phyloP scores from a whole-genome alignment of 2,888 invertebrate species.

The Machimus atricapillus region DNA sequence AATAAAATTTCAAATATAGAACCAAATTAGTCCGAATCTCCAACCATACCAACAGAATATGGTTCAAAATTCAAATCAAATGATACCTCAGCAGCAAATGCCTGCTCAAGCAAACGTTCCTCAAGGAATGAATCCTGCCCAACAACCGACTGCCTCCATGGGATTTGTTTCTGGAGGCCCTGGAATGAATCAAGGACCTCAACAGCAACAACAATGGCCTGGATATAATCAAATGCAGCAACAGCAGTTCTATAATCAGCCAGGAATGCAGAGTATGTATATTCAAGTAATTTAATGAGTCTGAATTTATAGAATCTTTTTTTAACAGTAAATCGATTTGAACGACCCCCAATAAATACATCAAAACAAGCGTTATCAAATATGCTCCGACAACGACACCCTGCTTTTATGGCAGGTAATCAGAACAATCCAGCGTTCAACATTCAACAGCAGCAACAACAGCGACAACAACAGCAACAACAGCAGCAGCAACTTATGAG shows the following conservation, averaged over 20 bases:
- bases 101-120: constrained; percentile 57
- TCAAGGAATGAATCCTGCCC: constrained; percentile 54
- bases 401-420: constrained; percentile 60
- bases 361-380: constrained; percentile 87
- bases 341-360: constrained; percentile 68
- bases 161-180: constrained; percentile 59
- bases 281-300: neutral
- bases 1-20: constrained; percentile 21
- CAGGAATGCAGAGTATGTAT: constrained; percentile 57
- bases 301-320: neutral
- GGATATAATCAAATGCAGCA: constrained; percentile 58
- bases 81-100: constrained; percentile 60
- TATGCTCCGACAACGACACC: constrained; percentile 81
- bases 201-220: constrained; percentile 59
- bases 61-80: constrained; percentile 64
- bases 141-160: constrained; percentile 57
- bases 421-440: constrained; percentile 55
- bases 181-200: constrained; percentile 61
- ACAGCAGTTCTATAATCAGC: constrained; percentile 57
- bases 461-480: constrained; percentile 54
- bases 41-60: constrained; percentile 59
- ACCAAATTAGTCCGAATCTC: constrained; percentile 61
- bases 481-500: constrained; percentile 57
- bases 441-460: constrained; percentile 54
- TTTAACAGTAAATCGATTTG: constrained; percentile 59